Evolutionary conservation across 92 coral and sea anemone species (phyloP).

Genomic region (Meandrina meandrites): DNA sequence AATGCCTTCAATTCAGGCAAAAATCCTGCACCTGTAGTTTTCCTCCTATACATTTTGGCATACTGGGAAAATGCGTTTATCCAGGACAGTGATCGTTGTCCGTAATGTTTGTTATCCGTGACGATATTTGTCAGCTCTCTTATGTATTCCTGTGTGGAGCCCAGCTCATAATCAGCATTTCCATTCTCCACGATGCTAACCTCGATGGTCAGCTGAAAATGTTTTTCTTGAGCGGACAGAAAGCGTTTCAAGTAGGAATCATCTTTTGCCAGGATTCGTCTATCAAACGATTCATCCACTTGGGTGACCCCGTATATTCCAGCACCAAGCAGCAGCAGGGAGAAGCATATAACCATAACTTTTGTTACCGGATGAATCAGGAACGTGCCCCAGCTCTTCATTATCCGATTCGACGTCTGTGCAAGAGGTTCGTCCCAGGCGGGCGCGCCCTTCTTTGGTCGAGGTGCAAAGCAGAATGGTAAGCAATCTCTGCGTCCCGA

Average conservation of each 20-base stretch:
- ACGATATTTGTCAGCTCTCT: slow-evolving; percentile 54
- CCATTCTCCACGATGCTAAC: slow-evolving; percentile 68
- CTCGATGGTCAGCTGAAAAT: slow-evolving; percentile 45
- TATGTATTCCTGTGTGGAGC: slow-evolving; percentile 47
- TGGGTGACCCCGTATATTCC: slow-evolving; percentile 73
- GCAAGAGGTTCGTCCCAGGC: slow-evolving; percentile 65
- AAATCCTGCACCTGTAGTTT: slow-evolving; percentile 32
- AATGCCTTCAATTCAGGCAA: slow-evolving; percentile 41
- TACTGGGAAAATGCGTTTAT: slow-evolving; percentile 44
- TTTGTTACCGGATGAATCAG: slow-evolving; percentile 52
- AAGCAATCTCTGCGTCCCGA: slow-evolving; percentile 75
- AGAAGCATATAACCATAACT: slow-evolving; percentile 50
- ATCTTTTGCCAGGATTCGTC: slow-evolving; percentile 70
- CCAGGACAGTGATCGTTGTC: slow-evolving; percentile 59
- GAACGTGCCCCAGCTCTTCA: slow-evolving; percentile 58
- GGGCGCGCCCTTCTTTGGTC: slow-evolving; percentile 37
- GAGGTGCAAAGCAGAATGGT: slow-evolving; percentile 65
- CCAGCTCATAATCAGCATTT: slow-evolving; percentile 44
- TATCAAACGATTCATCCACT: slow-evolving; percentile 69
- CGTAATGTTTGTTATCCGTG: slow-evolving; percentile 59
- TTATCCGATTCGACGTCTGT: slow-evolving; percentile 50
- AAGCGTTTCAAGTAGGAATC: slow-evolving; percentile 56
- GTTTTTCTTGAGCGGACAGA: slow-evolving; percentile 47
- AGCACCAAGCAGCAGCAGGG: slow-evolving; percentile 62
- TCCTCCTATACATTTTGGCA: not conserved